phyloP scores from a whole-genome alignment of 1,140 invertebrate genomes.

The Kradibia gibbosae region DNA sequence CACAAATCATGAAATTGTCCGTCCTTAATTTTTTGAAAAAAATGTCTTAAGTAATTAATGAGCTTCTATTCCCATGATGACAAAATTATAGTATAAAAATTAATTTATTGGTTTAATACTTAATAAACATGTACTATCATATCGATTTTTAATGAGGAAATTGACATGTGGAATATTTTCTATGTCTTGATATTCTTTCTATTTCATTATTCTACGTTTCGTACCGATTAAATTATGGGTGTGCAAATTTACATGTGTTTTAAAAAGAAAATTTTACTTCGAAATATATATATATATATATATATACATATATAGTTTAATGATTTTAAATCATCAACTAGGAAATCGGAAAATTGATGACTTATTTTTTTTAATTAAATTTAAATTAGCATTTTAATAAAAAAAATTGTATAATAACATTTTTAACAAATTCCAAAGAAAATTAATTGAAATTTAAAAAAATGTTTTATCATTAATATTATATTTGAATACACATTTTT shows the following conservation, averaged over 20 bases:
- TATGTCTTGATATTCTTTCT: neutral
- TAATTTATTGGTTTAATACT: constrained; percentile 1
- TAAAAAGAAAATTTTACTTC: no score
- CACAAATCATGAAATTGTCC: neutral
- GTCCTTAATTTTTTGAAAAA: neutral
- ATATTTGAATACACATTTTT: no score
- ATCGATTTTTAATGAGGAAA: constrained; percentile 11
- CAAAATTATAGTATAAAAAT: neutral
- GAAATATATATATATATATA: no score
- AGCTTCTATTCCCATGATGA: neutral
- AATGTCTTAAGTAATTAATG: neutral
- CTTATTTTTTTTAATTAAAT: no score
- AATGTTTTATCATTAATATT: no score
- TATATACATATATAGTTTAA: no score
- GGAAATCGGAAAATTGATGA: no score
- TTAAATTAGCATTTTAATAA: no score
- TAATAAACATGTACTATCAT: neutral
- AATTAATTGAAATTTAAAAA: no score
- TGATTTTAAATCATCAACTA: no score
- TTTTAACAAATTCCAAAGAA: no score
- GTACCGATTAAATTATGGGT: neutral
- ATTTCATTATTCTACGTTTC: neutral
- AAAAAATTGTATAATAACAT: no score
- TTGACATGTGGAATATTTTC: neutral
- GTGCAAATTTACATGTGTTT: neutral